These are phyloP conservation scores for Eristalis intricaria DNA, from an alignment of 2,888 invertebrate species.

Conservation along the genomic window DNA sequence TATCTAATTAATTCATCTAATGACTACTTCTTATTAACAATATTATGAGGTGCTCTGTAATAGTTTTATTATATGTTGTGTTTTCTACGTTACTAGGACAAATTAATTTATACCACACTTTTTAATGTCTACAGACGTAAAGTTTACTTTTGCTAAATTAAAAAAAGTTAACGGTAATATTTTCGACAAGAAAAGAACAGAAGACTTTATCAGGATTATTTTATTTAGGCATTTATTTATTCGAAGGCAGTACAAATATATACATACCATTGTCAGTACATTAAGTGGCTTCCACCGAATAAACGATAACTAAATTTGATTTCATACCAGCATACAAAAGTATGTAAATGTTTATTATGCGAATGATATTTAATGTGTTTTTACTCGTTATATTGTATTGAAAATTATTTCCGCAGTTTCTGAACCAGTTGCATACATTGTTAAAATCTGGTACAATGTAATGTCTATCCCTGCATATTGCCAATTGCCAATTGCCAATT, in stretches of 20 bases:
- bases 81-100: conserved; percentile 14
- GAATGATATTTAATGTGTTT: neutral
- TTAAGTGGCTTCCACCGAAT: neutral
- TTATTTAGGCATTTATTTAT: neutral
- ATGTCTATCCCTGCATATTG: too few relatives aligned
- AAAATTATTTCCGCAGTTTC: too few relatives aligned
- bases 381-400: neutral
- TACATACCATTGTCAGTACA: conserved; percentile 42
- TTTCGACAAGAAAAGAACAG: neutral
- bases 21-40: conserved; percentile 16
- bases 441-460: too few relatives aligned
- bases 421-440: too few relatives aligned
- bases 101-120: neutral
- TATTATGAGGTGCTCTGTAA: conserved; percentile 12
- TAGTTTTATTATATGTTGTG: neutral
- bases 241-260: conserved; percentile 10
- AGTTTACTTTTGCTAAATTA: neutral
- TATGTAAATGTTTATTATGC: neutral
- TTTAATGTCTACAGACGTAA: neutral
- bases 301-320: neutral
- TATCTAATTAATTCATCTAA: conserved; percentile 10
- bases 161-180: neutral
- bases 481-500: too few relatives aligned
- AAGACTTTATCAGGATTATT: neutral
- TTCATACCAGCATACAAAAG: neutral